Conservation (phyloP, 2,113 vertebrate species). For the Neopipo cinnamomea region DNA sequence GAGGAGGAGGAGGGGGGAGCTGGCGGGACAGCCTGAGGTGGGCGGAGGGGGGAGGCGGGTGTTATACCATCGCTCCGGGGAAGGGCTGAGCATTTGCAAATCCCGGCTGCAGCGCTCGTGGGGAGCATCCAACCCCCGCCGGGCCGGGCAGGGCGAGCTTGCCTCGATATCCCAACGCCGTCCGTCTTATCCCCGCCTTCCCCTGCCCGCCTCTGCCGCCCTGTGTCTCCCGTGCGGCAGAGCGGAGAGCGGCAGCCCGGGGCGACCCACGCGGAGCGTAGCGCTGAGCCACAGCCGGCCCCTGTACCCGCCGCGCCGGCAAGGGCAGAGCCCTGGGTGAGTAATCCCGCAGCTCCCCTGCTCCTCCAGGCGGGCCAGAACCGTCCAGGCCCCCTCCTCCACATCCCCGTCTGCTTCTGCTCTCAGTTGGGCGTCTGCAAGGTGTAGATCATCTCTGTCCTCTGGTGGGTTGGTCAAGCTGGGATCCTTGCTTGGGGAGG, state of each 20-base stretch:
- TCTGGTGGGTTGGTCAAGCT: neutral
- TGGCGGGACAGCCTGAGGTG: conserved; percentile 46
- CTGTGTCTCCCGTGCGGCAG: neutral
- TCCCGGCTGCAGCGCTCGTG: conserved; percentile 57
- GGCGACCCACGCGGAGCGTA: neutral
- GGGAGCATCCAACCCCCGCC: conserved; percentile 35
- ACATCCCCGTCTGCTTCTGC: neutral
- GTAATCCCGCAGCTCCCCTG: neutral
- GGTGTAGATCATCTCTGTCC: neutral
- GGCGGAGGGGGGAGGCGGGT: conserved; percentile 66
- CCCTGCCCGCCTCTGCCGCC: neutral
- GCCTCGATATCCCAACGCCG: neutral
- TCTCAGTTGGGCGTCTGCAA: neutral
- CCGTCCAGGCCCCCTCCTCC: neutral
- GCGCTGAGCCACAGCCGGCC: neutral
- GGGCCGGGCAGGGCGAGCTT: neutral
- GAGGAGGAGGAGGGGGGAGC: conserved; percentile 71
- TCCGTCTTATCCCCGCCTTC: neutral
- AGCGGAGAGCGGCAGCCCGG: neutral
- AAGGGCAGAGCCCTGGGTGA: conserved; percentile 54
- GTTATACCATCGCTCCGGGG: conserved; percentile 72
- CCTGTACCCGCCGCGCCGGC: neutral
- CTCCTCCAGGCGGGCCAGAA: neutral
- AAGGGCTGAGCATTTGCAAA: conserved; percentile 77
- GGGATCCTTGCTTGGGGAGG: neutral